Base-by-base conservation (phyloP, 2,888 invertebrate genomes). In the Erannis defoliaria region DNA sequence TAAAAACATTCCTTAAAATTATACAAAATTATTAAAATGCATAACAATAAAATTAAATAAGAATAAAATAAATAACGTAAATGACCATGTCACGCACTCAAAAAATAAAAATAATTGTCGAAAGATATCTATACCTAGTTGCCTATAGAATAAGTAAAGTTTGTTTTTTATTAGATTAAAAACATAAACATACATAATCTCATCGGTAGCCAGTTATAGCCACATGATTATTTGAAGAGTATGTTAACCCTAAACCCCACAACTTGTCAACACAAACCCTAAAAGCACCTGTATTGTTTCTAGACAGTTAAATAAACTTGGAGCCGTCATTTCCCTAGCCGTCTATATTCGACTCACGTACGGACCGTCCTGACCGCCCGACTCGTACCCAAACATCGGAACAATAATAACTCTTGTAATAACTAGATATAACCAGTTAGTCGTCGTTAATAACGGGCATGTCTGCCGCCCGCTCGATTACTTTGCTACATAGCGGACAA, bases 371-470 rank as follows among this genome's bases (percentile, higher is more conserved):
- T 40, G 46, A 75, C 76, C 78, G 76, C 73, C 75, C 71, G 68
- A 59, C 64, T 55, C 57, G 60, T 57, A 65, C 57, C 62, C 66
- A 64, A 67, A 64, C 64, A 62, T 66, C 69, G 68, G 67, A 71
- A 75, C 70, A 74, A 74, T 71, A 73, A 76, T 74, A 72, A 75
- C 67, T 71, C 68, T 69, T 73, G 73, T 80, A 74, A 74, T 73
- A 71, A 75, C 71, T 72, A 74, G 78, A 74, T 77, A 76, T 75
- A 72, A 70, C 64, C 67, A 64, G 66, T 72, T 56, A 57, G 51
- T 31, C 18, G 76, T 80, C 81, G 79, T 86, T 84, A 83, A 84
- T 83, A 85, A 82, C 77, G 69, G 67, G 68, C 75, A 74, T 77
- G 84, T 81, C 82, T 80, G 72, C 76, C 49, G 67, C 58, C 64